phyloP scores from a whole-genome alignment of 2,113 vertebrate species.

The Lepus europaeus region DNA sequence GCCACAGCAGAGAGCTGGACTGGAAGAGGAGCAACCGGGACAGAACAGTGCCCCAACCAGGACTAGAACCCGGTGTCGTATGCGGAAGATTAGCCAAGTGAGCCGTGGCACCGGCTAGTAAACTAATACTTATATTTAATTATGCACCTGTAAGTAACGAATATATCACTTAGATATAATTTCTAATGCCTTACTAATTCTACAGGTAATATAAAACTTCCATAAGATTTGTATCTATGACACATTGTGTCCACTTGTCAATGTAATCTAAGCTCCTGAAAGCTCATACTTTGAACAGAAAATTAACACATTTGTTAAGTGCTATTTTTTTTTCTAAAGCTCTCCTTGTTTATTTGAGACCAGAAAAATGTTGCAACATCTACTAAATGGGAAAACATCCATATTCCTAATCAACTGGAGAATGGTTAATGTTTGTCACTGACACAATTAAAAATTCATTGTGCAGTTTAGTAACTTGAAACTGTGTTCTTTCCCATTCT shows the following conservation, averaged over 20 bases:
- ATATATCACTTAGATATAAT: conserved; percentile 74
- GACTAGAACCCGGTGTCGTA: no score
- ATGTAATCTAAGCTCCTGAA: conserved; percentile 75
- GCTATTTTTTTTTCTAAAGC: conserved; percentile 77
- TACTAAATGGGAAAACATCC: conserved; percentile 30
- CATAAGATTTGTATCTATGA: conserved; percentile 71
- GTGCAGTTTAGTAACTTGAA: conserved; percentile 70
- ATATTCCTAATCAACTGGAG: conserved; percentile 57
- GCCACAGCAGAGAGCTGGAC: no score
- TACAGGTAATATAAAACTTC: conserved; percentile 70
- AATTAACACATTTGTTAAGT: conserved; percentile 77
- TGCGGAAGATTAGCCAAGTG: no score
- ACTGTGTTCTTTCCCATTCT: conserved; percentile 39
- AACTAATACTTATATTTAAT: no score
- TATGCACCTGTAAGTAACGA: conserved; percentile 69
- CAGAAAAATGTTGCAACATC: conserved; percentile 61
- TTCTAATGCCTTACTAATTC: conserved; percentile 70
- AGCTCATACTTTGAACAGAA: conserved; percentile 50
- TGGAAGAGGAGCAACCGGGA: no score
- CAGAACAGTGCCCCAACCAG: no score
- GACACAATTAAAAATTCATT: conserved; percentile 63
- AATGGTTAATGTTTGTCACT: conserved; percentile 62
- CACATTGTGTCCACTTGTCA: conserved; percentile 39
- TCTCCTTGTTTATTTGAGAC: conserved; percentile 66
- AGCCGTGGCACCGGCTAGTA: no score